Conservation (phyloP, 2,113 vertebrate genomes). For the Amphiprion percula region DNA sequence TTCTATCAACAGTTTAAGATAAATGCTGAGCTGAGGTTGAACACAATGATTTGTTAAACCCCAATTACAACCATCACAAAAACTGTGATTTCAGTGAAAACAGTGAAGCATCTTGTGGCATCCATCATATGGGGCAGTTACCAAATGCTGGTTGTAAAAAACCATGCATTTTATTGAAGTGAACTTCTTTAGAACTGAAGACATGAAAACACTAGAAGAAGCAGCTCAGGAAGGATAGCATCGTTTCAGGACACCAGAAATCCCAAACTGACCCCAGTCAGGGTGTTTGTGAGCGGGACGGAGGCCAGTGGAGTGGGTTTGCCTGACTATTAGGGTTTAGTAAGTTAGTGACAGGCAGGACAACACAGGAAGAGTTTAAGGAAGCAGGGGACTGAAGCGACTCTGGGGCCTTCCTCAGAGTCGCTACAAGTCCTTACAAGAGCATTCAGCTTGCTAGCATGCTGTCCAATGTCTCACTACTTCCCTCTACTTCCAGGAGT, state of each 20-base stretch:
- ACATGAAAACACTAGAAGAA: not conserved
- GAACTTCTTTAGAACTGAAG: not conserved
- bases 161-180: too few species aligned
- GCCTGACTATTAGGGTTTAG: slow-evolving; percentile 52
- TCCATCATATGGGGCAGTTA: not conserved
- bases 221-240: slow-evolving; percentile 19
- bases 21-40: not conserved
- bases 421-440: too few species aligned
- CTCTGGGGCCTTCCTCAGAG: not conserved
- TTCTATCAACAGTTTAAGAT: not conserved
- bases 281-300: not conserved
- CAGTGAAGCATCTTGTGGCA: not conserved
- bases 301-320: not conserved
- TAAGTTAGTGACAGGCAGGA: slow-evolving; percentile 69
- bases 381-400: slow-evolving; percentile 46
- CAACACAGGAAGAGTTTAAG: slow-evolving; percentile 43
- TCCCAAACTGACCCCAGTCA: not conserved
- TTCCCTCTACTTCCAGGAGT: not conserved
- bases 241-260: slow-evolving; percentile 6
- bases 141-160: too few species aligned
- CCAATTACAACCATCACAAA: too few species aligned
- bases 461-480: slow-evolving; percentile 30
- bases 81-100: too few species aligned
- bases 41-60: not conserved
- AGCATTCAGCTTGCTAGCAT: slow-evolving; percentile 45